Conservation (phyloP, 2,797 vertebrate genomes). For the Brotula barbata region DNA sequence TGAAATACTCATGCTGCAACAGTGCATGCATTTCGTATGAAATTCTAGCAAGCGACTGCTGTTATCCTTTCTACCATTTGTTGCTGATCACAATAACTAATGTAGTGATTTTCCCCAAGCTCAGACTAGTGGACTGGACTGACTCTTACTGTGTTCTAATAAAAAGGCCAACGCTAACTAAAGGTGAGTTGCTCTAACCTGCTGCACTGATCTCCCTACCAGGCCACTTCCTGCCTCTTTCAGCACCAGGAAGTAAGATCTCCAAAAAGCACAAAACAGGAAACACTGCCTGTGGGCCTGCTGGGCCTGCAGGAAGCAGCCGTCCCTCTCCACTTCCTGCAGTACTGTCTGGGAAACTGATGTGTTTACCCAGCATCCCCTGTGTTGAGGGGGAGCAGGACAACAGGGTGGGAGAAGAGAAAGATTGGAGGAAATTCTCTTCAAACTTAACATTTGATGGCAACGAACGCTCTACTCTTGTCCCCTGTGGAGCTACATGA, state of each 20-base stretch:
- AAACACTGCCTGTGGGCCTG: slow-evolving; percentile 56
- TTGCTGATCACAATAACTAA: too few relatives aligned
- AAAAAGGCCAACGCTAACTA: not conserved
- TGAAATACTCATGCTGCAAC: too few relatives aligned
- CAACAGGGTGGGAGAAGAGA: not conserved
- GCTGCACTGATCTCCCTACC: slow-evolving; percentile 45
- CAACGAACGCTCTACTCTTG: too few relatives aligned
- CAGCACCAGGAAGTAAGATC: slow-evolving; percentile 65
- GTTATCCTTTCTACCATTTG: too few relatives aligned
- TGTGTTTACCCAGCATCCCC: slow-evolving; percentile 52
- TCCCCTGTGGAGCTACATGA: too few relatives aligned
- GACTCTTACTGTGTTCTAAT: slow-evolving; percentile 15
- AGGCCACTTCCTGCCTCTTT: slow-evolving; percentile 60
- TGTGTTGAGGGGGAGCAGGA: not conserved
- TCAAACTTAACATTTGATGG: too few relatives aligned
- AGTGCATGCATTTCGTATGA: too few relatives aligned
- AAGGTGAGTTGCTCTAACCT: slow-evolving; percentile 6
- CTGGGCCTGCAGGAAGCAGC: slow-evolving; percentile 73
- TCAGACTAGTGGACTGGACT: not conserved
- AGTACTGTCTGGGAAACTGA: slow-evolving; percentile 48
- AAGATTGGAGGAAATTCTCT: not conserved
- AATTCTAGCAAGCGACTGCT: too few relatives aligned
- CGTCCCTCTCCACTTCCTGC: slow-evolving; percentile 64
- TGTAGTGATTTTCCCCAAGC: not conserved
- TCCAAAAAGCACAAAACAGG: slow-evolving; percentile 72